Base-by-base conservation (phyloP, 2,113 vertebrate genomes). In the Lampris incognitus region DNA sequence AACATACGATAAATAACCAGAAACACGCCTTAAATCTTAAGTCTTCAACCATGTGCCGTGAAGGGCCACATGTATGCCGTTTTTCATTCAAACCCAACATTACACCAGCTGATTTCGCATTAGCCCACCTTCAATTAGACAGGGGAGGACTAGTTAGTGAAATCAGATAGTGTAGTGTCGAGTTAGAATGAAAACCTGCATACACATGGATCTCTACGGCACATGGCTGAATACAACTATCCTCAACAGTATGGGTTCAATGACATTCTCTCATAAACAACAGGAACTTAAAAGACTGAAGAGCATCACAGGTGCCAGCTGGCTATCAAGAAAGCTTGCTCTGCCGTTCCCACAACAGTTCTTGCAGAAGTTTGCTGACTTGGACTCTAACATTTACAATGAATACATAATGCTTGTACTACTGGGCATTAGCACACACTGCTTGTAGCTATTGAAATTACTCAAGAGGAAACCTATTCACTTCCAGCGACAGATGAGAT, bases 191-290 rank as follows among this genome's bases (percentile, higher is more conserved):
- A 24, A 24, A 24, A 24, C 24, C 24, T 24, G 24, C 24, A 24
- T 24, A 24, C 24, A 24, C 24, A 24, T 24, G 24, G 24, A 24
- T 24, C 24, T 24, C 24, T 24, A 24, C 24, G 24, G 24, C 24
- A 24, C 24, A 24, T 24, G 24, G 24, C 24, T 24, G 24, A 24
- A 24, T 24, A 24, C 24, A 1, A n/a, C 9, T 9, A 9, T 37
- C 48, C 40, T 13, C 0, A 1, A 39, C 52, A 13, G 42, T 51
- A 61, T 84, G 82, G 57, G 73, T 70, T 78, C 7, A 58, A 67
- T 48, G 56, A 78, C 39, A 50, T 49, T 39, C 13, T 50, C 13
- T 37, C 38, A 11, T 7, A 39, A 8, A 51, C 50, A 36, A 38
- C 37, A 24, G 41, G 49, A 13, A 65, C 37, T 3, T 24, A 46